These are phyloP conservation scores for Lithodes maja DNA, from an alignment of 2,888 invertebrate species.

Conservation along the genomic window DNA sequence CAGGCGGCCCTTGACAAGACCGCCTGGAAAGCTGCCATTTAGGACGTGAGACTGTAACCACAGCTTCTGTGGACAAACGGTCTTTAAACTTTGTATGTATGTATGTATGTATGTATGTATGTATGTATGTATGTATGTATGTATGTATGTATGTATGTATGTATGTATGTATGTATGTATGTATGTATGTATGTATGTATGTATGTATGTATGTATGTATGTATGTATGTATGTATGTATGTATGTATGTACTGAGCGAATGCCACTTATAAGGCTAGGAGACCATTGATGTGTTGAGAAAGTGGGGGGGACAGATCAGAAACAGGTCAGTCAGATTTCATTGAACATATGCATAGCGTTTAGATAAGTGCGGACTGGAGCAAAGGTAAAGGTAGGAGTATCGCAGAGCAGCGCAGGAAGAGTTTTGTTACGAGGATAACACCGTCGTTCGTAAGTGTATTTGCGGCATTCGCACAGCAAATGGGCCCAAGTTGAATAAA, in stretches of 20 bases:
- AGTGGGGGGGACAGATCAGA: no score
- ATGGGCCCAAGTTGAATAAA: no score
- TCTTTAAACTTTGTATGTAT: background rate
- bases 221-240: background rate
- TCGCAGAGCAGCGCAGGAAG: background rate
- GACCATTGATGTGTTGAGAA: no score
- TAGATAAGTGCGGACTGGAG: no score
- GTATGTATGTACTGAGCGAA: background rate
- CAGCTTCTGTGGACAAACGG: no score
- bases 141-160: background rate
- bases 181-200: background rate
- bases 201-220: background rate
- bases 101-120: background rate
- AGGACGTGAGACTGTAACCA: no score
- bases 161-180: background rate
- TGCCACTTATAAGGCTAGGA: no score
- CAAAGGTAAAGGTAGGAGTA: background rate
- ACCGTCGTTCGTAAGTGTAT: background rate
- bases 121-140: background rate
- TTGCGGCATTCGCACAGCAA: no score
- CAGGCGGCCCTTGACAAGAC: no score
- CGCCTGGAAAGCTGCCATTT: no score
- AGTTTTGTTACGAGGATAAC: background rate
- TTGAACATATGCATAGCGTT: no score
- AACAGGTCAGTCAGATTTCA: no score